Percentiles rank a stretch among this genome's conserved stretches.
Evolutionary conservation across 2,888 invertebrate species (phyloP).

Genomic region (Sipha maydis): DNA sequence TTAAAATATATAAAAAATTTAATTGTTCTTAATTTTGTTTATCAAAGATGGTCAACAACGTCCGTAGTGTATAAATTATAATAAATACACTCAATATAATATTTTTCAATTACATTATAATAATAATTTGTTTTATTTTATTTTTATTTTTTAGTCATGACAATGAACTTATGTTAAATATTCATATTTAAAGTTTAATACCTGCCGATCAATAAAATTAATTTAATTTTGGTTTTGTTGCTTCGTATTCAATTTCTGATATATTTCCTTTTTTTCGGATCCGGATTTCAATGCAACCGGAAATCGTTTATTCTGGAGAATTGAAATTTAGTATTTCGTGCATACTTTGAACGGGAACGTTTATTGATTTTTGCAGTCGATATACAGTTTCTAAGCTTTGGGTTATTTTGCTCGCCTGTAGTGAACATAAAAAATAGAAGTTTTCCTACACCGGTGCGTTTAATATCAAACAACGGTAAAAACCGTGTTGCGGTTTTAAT

Average conservation of each 20-base stretch:
- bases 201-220: not conserved
- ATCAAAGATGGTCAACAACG: no score
- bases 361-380: not conserved
- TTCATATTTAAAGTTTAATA: not conserved
- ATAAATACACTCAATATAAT: no score
- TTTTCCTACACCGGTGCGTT: not conserved
- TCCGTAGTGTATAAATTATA: no score
- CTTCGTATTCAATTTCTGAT: not conserved
- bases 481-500: no score
- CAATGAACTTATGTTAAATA: not conserved
- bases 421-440: not conserved
- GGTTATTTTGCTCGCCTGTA: not conserved
- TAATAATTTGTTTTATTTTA: no score
- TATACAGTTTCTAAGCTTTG: not conserved
- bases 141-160: not conserved
- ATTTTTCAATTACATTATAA: no score
- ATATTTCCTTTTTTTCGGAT: not conserved
- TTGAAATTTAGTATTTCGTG: not conserved
- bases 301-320: not conserved
- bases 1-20: no score
- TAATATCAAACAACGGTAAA: no score
- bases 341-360: not conserved
- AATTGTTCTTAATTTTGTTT: no score
- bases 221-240: not conserved
- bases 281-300: not conserved